A percentile compares a stretch with the other conserved stretches of the same genome.
These are phyloP conservation scores for Myiagra hebetior DNA, from an alignment of 2,113 vertebrate species.

Conservation along the genomic window DNA sequence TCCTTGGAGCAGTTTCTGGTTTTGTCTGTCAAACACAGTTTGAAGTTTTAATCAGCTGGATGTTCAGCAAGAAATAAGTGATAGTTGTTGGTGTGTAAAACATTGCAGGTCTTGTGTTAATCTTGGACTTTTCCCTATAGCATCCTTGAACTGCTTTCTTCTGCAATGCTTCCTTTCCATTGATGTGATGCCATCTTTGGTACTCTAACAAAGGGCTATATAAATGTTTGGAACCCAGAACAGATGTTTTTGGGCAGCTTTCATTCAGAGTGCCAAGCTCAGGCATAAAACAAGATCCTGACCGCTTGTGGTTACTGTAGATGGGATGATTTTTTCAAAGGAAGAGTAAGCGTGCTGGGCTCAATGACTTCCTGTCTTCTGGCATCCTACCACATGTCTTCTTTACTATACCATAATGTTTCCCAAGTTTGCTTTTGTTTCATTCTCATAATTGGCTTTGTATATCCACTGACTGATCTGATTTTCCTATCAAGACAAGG, in stretches of 20 bases:
- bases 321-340: not conserved
- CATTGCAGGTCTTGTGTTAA: not conserved
- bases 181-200: conserved; percentile 1
- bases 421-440: conserved; percentile 63
- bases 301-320: not conserved
- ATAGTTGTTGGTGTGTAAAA: not conserved
- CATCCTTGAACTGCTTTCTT: not conserved
- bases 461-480: conserved; percentile 61
- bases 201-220: conserved; percentile 26
- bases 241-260: conserved; percentile 46
- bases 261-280: conserved; percentile 2
- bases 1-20: not conserved
- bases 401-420: conserved; percentile 56
- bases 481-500: conserved; percentile 41
- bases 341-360: not conserved
- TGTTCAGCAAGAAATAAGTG: not conserved
- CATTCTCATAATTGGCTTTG: conserved; percentile 54
- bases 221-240: conserved; percentile 42
- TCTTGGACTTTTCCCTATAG: not conserved
- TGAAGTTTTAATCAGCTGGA: not conserved
- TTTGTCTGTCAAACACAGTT: not conserved
- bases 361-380: conserved; percentile 49
- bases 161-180: not conserved
- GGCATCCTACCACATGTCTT: conserved; percentile 33
- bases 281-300: conserved; percentile 41